phyloP scores from a whole-genome alignment of 2,113 vertebrate genomes.

The Carlito syrichta region DNA sequence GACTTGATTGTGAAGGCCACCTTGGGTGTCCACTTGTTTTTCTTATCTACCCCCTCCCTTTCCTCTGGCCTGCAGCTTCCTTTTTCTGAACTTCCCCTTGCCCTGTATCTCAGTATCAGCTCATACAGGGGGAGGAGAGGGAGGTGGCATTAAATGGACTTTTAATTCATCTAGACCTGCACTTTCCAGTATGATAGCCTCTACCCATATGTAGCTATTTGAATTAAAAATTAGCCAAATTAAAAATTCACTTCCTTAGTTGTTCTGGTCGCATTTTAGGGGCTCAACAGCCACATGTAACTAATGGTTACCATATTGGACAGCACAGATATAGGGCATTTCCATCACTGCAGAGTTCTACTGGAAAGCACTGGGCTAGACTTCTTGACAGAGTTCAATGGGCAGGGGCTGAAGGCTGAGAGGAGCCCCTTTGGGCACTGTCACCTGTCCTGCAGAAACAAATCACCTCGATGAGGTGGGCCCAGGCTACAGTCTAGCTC shows the following conservation, averaged over 20 bases:
- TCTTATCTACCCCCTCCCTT: background rate
- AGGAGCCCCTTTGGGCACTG: background rate
- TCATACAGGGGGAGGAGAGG: background rate
- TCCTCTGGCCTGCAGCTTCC: background rate
- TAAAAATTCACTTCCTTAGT: background rate
- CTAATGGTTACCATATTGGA: background rate
- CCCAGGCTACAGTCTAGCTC: background rate
- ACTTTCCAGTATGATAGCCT: background rate
- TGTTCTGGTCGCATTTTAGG: background rate
- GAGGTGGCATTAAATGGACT: background rate
- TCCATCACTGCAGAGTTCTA: background rate
- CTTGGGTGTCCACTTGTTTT: background rate
- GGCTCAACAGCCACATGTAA: background rate
- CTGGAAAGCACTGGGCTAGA: accelerated
- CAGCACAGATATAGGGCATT: background rate
- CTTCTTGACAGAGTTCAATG: too few relatives aligned
- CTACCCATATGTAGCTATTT: background rate
- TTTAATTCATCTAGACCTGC: background rate
- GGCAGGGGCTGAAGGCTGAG: background rate
- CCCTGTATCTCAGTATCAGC: too few relatives aligned
- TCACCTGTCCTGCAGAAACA: background rate
- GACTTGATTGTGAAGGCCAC: background rate
- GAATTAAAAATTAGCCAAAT: background rate
- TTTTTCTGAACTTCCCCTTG: background rate
- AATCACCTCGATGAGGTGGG: background rate